These are phyloP conservation scores for Lerista edwardsae DNA, from an alignment of 2,797 vertebrate species.

Conservation along the genomic window DNA sequence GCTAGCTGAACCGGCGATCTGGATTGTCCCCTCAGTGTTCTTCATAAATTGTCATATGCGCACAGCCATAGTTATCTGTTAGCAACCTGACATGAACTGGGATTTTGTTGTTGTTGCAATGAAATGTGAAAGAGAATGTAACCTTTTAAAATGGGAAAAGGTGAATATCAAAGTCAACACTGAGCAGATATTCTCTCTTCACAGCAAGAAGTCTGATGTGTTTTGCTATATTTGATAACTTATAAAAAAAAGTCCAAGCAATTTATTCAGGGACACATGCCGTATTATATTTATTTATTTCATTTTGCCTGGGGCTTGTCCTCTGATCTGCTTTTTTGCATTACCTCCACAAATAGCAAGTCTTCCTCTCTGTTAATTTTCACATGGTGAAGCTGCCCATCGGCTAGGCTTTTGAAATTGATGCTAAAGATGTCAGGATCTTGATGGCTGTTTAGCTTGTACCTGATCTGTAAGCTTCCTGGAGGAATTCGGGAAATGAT, in stretches of 20 bases:
- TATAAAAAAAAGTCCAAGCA: neutral
- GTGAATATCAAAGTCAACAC: neutral
- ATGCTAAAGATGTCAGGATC: constrained; percentile 83
- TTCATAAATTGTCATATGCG: neutral
- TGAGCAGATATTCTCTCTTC: neutral
- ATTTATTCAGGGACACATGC: neutral
- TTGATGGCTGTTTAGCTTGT: constrained; percentile 84
- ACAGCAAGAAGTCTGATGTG: fast-evolving
- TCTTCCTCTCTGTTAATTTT: constrained; percentile 83
- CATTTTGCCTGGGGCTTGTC: neutral
- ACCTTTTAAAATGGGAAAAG: constrained; percentile 6
- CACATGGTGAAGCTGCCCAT: constrained; percentile 85
- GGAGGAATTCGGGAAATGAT: constrained; percentile 33
- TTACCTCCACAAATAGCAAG: constrained; percentile 82
- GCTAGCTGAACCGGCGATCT: too few relatives aligned
- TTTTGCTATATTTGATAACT: neutral
- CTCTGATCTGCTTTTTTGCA: neutral
- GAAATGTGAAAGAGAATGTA: neutral
- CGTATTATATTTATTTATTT: neutral
- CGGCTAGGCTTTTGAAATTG: constrained; percentile 82
- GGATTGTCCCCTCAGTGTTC: neutral
- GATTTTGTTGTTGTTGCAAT: neutral
- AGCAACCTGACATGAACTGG: neutral
- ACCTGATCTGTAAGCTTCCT: constrained; percentile 91
- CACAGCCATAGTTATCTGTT: neutral